A percentile compares a stretch with the other conserved stretches of the same genome.
Evolutionary conservation across 2,888 invertebrate species (phyloP).

Genomic region (Chironomus tentans): DNA sequence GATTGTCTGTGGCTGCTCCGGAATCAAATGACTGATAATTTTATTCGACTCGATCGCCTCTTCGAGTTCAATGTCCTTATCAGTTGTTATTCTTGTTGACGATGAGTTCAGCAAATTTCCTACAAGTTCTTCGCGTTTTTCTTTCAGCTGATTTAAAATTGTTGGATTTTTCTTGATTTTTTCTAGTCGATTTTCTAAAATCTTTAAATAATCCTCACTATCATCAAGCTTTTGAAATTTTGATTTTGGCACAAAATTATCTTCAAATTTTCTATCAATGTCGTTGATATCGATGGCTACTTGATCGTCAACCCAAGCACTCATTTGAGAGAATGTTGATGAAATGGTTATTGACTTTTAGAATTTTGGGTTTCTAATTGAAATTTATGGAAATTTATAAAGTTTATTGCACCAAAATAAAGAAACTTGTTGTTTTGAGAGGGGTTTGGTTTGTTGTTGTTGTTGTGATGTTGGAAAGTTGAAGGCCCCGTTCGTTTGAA

Average conservation of each 20-base stretch:
- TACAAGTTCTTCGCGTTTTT: conserved; percentile 46
- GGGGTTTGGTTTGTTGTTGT: too few relatives aligned
- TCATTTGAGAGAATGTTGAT: not conserved
- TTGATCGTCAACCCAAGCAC: conserved; percentile 64
- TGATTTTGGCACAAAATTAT: conserved; percentile 49
- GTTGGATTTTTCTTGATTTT: conserved; percentile 45
- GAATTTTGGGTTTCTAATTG: too few relatives aligned
- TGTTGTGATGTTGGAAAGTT: too few relatives aligned
- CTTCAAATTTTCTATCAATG: conserved; percentile 58
- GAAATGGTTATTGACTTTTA: too few relatives aligned
- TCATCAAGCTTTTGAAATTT: conserved; percentile 45
- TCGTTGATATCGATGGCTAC: conserved; percentile 87
- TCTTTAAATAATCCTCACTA: conserved; percentile 45
- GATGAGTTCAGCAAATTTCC: conserved; percentile 40
- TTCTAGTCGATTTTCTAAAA: conserved; percentile 43
- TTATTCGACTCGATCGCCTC: conserved; percentile 33
- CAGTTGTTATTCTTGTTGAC: conserved; percentile 29
- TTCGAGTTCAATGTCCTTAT: conserved; percentile 34
- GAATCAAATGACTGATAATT: conserved; percentile 44
- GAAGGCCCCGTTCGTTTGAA: too few relatives aligned
- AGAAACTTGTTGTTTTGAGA: too few relatives aligned
- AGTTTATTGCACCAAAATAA: too few relatives aligned
- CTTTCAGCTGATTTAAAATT: conserved; percentile 44
- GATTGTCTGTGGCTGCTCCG: conserved; percentile 45
- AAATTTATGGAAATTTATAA: too few relatives aligned